Conservation (phyloP, 2,888 invertebrate species). For the Nysson spinosus region DNA sequence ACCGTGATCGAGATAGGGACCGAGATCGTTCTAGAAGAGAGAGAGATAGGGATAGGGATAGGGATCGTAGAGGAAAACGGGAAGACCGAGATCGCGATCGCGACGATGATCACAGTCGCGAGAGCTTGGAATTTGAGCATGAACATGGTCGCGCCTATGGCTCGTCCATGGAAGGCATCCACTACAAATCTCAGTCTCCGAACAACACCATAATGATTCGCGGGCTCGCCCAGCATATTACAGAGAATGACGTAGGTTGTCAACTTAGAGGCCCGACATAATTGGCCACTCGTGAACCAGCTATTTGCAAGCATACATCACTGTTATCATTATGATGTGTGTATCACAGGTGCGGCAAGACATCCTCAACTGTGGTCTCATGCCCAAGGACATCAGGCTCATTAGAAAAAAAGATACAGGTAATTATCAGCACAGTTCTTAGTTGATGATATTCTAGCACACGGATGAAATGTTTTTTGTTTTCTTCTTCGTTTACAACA, state of each 20-base stretch:
- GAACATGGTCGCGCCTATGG: constrained; percentile 71
- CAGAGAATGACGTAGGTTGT: constrained; percentile 86
- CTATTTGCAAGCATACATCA: constrained; percentile 44
- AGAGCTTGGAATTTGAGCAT: constrained; percentile 72
- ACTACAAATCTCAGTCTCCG: constrained; percentile 80
- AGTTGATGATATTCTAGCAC: constrained; percentile 22
- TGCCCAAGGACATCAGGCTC: constrained; percentile 88
- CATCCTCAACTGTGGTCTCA: constrained; percentile 85
- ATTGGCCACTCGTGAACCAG: constrained; percentile 58
- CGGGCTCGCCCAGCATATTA: constrained; percentile 86
- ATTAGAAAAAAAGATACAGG: constrained; percentile 92
- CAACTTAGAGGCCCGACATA: constrained; percentile 54
- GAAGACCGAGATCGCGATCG: constrained; percentile 71
- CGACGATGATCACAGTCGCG: constrained; percentile 74
- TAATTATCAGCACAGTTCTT: constrained; percentile 77
- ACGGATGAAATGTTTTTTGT: constrained; percentile 34
- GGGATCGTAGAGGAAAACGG: constrained; percentile 64
- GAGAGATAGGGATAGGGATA: constrained; percentile 65
- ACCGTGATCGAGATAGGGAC: constrained; percentile 68
- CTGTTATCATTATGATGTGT: constrained; percentile 68
- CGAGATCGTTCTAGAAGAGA: constrained; percentile 67
- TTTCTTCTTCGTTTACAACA: constrained; percentile 27
- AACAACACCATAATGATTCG: constrained; percentile 87
- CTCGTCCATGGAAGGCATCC: constrained; percentile 77
- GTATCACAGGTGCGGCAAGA: constrained; percentile 86